Evolutionary conservation across 2,797 vertebrate genomes (phyloP).

Genomic region (Urosaurus nigricauda): DNA sequence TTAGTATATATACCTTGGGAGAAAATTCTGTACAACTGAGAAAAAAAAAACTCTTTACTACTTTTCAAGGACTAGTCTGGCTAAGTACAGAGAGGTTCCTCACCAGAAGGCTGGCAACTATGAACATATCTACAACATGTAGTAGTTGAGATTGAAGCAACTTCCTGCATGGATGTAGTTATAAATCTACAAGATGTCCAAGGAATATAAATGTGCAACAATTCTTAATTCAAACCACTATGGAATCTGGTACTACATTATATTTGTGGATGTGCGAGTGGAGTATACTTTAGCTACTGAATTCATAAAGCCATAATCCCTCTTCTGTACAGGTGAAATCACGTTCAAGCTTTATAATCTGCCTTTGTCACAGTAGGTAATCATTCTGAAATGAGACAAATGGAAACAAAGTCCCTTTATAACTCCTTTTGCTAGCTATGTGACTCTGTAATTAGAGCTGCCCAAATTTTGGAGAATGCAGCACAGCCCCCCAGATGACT

Average conservation of each 20-base stretch:
- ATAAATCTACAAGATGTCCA: too few species aligned
- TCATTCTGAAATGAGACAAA: not conserved
- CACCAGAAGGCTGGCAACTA: not conserved
- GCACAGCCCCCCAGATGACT: not conserved
- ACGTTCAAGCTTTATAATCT: not conserved
- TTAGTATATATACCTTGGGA: too few species aligned
- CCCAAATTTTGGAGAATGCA: not conserved
- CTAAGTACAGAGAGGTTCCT: not conserved
- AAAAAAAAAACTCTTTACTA: not conserved
- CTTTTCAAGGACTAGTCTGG: not conserved
- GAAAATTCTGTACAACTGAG: not conserved
- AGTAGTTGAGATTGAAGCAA: not conserved
- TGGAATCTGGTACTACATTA: too few species aligned
- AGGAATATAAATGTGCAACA: too few species aligned
- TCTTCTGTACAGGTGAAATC: not conserved
- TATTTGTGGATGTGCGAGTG: too few species aligned
- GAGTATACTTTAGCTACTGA: not conserved
- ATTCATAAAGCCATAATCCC: not conserved
- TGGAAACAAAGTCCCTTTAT: not conserved
- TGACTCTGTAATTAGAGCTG: not conserved
- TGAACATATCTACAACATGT: not conserved
- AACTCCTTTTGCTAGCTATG: not conserved
- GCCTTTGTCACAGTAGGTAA: not conserved
- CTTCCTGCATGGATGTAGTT: not conserved
- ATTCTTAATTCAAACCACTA: too few species aligned